Base-by-base conservation (phyloP, 2,888 invertebrate species). In the Erannis defoliaria region DNA sequence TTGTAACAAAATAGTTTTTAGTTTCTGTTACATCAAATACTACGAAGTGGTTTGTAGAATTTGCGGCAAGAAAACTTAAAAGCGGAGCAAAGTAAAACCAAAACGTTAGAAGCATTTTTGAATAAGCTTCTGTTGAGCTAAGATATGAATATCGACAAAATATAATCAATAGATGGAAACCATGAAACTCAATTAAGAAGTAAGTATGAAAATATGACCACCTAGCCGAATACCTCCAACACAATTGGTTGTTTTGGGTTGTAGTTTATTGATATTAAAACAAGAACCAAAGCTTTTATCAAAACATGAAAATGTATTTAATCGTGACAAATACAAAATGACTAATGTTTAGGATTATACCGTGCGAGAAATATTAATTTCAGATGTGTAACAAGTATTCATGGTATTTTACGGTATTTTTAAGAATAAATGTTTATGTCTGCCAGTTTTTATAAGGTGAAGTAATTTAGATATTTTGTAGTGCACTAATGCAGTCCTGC, bases 1-100 rank as follows among this genome's bases (percentile, higher is more conserved):
- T 46, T 2, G 59, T 50, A 37, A 77, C 37, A 10, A 72, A 65
- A 40, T 51, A 18, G 40, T 64, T 49, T 42, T 56, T 46, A 10
- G 26, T 55, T 31, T 50, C 37, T 31, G 59, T 10, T 46, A 38
- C 57, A 5, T 6, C 10, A 40, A 33, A 26, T 23, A 2, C 31
- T 19, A 31, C 23, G 8, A 51, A 42, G 33, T 61, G 51, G 55
- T 60, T 48, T 21, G 56, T 35, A 42, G 56, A 57, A 45, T 55
- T 56, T 0, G 50, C 58, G 10, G 14, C 12, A 5, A 49, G 21
- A 29, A 58, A 59, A 56, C 63, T 45, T 4, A 65, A 59, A 58
- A 42, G 21, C 18, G 50, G 19, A 37, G 31, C 31, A 46, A 33
- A 19, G 6, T 33, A 18, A 19, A 46, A 46, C 1, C n/a, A 31